These are phyloP conservation scores for Oreotragus oreotragus DNA, from an alignment of 2,113 vertebrate genomes.

Conservation along the genomic window DNA sequence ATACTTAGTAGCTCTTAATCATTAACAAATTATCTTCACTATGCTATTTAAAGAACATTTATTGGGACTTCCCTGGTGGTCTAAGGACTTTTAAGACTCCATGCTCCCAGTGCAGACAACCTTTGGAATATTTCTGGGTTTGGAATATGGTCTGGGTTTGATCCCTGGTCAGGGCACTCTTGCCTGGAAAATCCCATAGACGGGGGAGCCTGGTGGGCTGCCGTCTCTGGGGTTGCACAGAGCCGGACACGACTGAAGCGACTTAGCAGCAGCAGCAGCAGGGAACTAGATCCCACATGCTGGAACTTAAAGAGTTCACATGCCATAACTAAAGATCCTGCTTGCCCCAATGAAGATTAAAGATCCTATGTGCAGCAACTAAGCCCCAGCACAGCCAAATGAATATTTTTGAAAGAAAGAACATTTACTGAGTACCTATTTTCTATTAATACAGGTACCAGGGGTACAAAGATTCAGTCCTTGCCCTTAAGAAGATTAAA, in stretches of 20 bases:
- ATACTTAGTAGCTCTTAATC: neutral
- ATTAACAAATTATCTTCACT: slow-evolving; percentile 15
- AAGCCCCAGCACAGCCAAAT: neutral
- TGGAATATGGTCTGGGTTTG: neutral
- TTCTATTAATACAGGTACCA: neutral
- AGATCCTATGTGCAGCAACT: neutral
- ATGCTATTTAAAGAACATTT: neutral
- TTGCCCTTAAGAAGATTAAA: neutral
- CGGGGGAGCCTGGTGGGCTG: no score
- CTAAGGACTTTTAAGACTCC: neutral
- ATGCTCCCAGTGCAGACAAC: neutral
- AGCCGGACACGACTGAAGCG: no score
- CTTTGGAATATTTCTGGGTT: neutral
- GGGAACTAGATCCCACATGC: neutral
- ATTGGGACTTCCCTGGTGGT: neutral
- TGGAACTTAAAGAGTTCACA: neutral
- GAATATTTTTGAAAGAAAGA: neutral
- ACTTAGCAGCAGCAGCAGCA: no score
- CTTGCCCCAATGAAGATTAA: neutral
- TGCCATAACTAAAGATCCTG: neutral
- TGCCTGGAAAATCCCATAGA: no score
- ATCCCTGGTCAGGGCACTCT: neutral
- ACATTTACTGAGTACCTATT: neutral
- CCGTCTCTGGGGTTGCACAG: no score
- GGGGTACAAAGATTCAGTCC: neutral